Conservation (phyloP, 2,113 vertebrate species). For the Corynorhinus townsendii region DNA sequence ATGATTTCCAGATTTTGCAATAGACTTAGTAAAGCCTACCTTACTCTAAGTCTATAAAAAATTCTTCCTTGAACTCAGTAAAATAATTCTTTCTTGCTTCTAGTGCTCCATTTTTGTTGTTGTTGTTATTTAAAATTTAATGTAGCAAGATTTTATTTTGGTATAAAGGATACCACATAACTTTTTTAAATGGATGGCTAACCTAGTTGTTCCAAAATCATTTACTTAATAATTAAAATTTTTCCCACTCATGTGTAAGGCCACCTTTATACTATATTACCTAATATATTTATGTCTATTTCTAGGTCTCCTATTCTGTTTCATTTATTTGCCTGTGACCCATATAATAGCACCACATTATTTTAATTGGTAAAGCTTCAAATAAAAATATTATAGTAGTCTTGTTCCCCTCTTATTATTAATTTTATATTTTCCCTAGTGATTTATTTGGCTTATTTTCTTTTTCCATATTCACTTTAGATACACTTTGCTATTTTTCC, state of each 20-base stretch:
- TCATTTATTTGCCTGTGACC: background rate
- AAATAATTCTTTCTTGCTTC: background rate
- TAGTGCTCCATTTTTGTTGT: background rate
- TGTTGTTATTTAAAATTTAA: background rate
- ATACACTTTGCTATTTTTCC: background rate
- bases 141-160: background rate
- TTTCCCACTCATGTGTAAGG: background rate
- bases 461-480: background rate
- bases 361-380: background rate
- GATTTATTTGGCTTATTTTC: background rate
- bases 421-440: background rate
- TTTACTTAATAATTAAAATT: background rate
- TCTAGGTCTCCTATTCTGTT: background rate
- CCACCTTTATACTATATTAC: background rate
- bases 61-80: background rate
- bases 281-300: background rate
- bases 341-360: background rate
- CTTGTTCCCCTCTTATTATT: background rate
- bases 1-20: background rate
- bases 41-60: background rate
- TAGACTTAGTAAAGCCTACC: background rate
- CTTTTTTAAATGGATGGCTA: background rate
- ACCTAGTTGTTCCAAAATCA: background rate
- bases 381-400: background rate
- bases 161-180: background rate